Base-by-base conservation (phyloP, 2,797 vertebrate genomes). In the Catostomus latipinnis region DNA sequence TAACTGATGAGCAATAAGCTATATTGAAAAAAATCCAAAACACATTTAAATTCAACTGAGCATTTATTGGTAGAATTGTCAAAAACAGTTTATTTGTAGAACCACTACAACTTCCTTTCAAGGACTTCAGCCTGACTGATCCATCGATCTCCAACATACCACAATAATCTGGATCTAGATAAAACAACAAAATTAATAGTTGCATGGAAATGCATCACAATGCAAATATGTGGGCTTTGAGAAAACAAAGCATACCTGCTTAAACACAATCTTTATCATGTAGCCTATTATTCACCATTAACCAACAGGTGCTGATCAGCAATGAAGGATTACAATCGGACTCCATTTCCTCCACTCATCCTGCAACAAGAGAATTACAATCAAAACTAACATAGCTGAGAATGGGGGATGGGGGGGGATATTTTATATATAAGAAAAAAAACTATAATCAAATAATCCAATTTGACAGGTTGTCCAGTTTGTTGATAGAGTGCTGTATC, bases 321-420 rank as follows among this genome's bases (percentile, higher is more conserved):
- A 34, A 9, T 50, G 12, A 18, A 57, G 53, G 16, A 61, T 61
- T 14, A 65, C 34, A 52, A 66, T 57, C 48, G 10, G 49, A 53
- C 18, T 69, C 9, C 11, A 60, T 12, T 67, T 10, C 48, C 6
- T 22, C 18, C 8, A 52, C 49, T 94, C 90, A 94, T 85, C 94
- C 93, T 95, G 93, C 71, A 94, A 94, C 9, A 69, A 89, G 50
- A 92, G 52, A n/a, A 85, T 4, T 10, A 1, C 53, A 78, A 77
- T 92, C 82, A 93, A 76, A 13, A 18, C 11, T 76, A 87, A 16
- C 34, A 57, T 4, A 83, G 62, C 50, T 7, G 13, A 18, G 43
- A 71, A 58, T n/a, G 43, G 56, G 84, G 75, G 70, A 67, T 48
- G 34, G 34, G 34, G 34, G 34, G 22, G 22, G 22, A 34, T 34